Evolutionary conservation across 2,797 vertebrate species (phyloP), one percentile per base, ranked within the genome.

Genomic region (Morus bassanus): DNA sequence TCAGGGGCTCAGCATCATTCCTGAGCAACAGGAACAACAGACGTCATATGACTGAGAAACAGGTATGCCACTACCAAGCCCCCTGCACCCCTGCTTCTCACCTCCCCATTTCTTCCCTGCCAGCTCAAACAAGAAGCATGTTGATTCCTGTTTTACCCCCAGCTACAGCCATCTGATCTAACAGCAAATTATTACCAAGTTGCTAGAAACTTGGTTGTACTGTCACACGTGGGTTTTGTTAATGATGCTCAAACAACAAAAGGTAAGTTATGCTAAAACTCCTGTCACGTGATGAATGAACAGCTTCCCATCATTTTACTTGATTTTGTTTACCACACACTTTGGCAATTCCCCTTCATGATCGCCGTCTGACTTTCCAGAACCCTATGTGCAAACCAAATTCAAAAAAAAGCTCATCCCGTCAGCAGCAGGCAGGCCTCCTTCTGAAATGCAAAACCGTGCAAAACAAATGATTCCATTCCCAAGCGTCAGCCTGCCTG

Each of bases 81-180:
- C 23, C 18, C 24, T 28, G 21, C 19, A 31, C 7, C 2, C 5
- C n/a, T 56, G 45, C 65, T 90, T 82, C 46, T 56, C 50, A 81
- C 33, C 8, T 80, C 23, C 13, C 43, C 3, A 5, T 16, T 65
- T 76, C 24, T 48, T n/a, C 48, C 37, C 31, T 53, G 25, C 21
- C 57, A 53, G 35, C 72, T 79, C 72, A 67, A 82, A 76, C 18
- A 51, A 63, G 31, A 1, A 70, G 23, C 6, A 5, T 0, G 0
- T 10, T 31, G 6, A 63, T 57, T 33, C 25, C 82, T n/a, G 6
- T 35, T 79, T 65, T 13, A 56, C 4, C 24, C 56, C 16, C 19
- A 70, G 68, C 68, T 81, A 57, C 41, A 28, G 30, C 8, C 35
- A 45, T 48, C 69, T 53, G 30, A 88, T 41, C 50, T 28, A 53